Evolutionary conservation across 2,888 invertebrate genomes (phyloP).

Genomic region (Pyrrhosoma nymphula): DNA sequence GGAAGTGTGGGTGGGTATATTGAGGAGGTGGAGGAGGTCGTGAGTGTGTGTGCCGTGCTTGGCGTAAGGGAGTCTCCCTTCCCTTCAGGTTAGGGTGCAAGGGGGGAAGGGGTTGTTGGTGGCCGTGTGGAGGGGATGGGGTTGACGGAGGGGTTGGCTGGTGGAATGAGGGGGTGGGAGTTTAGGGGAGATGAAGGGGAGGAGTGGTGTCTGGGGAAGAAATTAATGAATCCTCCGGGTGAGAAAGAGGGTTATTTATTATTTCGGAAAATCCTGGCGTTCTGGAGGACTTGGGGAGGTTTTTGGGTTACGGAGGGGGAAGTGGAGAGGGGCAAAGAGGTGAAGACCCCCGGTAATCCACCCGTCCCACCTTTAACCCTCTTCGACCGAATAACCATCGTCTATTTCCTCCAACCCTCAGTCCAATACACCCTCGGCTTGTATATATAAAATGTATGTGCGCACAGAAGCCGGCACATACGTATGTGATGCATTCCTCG

Average conservation of each 20-base stretch:
- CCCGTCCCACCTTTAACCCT: background rate
- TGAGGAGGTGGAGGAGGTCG: background rate
- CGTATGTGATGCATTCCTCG: background rate
- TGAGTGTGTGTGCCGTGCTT: background rate
- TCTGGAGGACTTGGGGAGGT: background rate
- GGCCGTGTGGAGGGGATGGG: no score
- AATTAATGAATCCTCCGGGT: slow-evolving; percentile 61
- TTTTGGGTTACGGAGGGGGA: background rate
- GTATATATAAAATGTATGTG: background rate
- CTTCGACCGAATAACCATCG: background rate
- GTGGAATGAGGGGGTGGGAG: background rate
- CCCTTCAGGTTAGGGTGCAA: background rate
- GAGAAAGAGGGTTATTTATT: slow-evolving; percentile 51
- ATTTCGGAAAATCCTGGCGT: slow-evolving; percentile 45
- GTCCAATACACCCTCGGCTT: background rate
- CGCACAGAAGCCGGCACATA: background rate
- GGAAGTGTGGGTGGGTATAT: background rate
- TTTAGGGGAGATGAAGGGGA: background rate
- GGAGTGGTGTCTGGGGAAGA: slow-evolving; percentile 44
- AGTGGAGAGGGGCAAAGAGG: background rate
- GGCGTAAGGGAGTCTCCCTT: background rate
- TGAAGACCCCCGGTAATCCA: background rate
- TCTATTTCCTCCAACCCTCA: background rate
- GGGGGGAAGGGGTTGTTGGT: background rate
- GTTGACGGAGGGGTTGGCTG: no score